Percentiles rank a stretch among this genome's conserved stretches.
Conservation (phyloP, 2,888 invertebrate genomes). For the Acanthoscelides obtectus region DNA sequence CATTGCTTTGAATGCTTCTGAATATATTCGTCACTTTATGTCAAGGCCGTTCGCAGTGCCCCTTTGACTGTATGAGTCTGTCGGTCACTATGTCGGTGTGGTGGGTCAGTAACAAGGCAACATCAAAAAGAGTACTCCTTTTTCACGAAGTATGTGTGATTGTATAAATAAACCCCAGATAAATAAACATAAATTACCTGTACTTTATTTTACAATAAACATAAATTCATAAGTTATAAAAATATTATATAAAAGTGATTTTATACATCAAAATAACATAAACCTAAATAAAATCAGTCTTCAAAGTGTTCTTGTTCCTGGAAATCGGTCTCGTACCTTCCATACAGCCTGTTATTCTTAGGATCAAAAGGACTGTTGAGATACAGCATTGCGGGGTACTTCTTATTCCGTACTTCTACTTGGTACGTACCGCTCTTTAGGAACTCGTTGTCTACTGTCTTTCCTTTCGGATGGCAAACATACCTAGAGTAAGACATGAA, state of each 20-base stretch:
- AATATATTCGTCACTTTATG: too few relatives aligned
- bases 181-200: not conserved
- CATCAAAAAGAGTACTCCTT: too few relatives aligned
- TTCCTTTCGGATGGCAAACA: constrained; percentile 54
- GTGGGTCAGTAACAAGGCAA: too few relatives aligned
- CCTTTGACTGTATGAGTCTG: too few relatives aligned
- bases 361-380: constrained; percentile 80
- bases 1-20: too few relatives aligned
- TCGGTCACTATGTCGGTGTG: too few relatives aligned
- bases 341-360: constrained; percentile 66
- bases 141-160: too few relatives aligned
- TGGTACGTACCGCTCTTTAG: constrained; percentile 69
- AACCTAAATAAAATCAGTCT: constrained; percentile 36
- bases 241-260: not conserved
- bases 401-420: constrained; percentile 74
- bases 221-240: not conserved
- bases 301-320: constrained; percentile 46
- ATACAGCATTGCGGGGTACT: constrained; percentile 65
- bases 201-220: not conserved
- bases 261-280: not conserved
- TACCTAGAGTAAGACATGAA: constrained; percentile 44
- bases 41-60: too few relatives aligned
- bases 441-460: constrained; percentile 60
- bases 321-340: constrained; percentile 55
- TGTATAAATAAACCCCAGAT: constrained; percentile 30